phyloP scores from a whole-genome alignment of 1,140 invertebrate genomes.

The Leptonema lineaticorne region DNA sequence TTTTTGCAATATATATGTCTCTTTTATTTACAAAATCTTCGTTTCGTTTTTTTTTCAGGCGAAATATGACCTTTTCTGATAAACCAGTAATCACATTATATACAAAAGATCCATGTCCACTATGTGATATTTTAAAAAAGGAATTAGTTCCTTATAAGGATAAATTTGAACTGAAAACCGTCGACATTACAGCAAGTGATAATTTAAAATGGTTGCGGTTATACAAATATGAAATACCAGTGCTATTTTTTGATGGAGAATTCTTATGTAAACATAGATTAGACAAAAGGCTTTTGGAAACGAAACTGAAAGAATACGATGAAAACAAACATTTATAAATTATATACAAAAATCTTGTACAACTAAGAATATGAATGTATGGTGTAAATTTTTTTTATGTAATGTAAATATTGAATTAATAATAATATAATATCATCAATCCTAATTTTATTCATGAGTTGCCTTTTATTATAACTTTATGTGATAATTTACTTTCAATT shows the following conservation, averaged over 20 bases:
- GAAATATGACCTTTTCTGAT: constrained; percentile 43
- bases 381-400: too few relatives aligned
- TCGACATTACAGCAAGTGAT: constrained; percentile 73
- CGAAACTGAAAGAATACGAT: constrained; percentile 46
- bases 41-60: constrained; percentile 28
- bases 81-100: constrained; percentile 69
- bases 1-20: neutral
- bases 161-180: constrained; percentile 65
- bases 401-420: too few relatives aligned
- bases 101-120: constrained; percentile 76
- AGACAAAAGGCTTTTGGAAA: constrained; percentile 58
- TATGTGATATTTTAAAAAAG: constrained; percentile 79
- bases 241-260: constrained; percentile 79
- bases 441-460: too few relatives aligned
- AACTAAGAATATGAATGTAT: too few relatives aligned
- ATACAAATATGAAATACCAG: constrained; percentile 86
- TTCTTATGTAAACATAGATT: constrained; percentile 83
- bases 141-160: constrained; percentile 64
- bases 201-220: constrained; percentile 72
- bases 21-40: neutral
- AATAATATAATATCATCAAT: too few relatives aligned
- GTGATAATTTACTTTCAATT: too few relatives aligned
- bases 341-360: too few relatives aligned
- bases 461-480: too few relatives aligned
- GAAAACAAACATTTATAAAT: constrained; percentile 1